Base-by-base conservation (phyloP, 2,888 invertebrate genomes). In the Eristalinus aeneus region DNA sequence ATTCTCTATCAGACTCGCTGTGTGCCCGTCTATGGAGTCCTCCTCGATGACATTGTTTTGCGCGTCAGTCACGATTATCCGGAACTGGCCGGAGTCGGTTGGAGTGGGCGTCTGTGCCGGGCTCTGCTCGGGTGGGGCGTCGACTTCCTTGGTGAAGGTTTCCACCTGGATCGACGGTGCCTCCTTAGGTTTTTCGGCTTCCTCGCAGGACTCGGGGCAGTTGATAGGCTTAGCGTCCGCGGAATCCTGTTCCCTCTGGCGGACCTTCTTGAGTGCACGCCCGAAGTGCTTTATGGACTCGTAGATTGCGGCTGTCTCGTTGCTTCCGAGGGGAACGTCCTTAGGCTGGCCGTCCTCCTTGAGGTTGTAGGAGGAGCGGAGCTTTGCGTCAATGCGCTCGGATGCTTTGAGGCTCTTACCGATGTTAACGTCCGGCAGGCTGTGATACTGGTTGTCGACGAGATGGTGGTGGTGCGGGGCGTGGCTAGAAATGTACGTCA, bases 311-410 rank as follows among this genome's bases (percentile, higher is more conserved):
- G 75, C 39, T n/a, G 54, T 36, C 46, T 79, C 72, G 61, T 32
- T 69, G 73, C 22, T 63, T 16, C 23, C 27, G 46, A 36, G 71
- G 63, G 74, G 5, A 22, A 63, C 53, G 9, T 63, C 76, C 34
- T 64, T 56, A 10, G 36, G 10, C 8, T 73, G 54, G 23, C 46
- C 16, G 16, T 22, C 73, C 27, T 75, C 69, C 65, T 91, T 90
- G 53, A 90, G 80, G 65, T 92, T 91, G 87, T 92, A 92, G 11
- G 92, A 92, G 22, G 91, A 93, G 46, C 96, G 93, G 74, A 96
- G 91, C 90, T 96, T 95, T 76, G 95, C 94, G 91, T 96, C 96
- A 89, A 96, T 96, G 88, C 94, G 94, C 90, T 96, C 96, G 78
- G 95, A 95, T 90, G 95, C 95, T 89, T 95, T 94, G 83, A 96